Evolutionary conservation across 2,888 invertebrate genomes (phyloP), one percentile per base, ranked within the genome.

Genomic region (Caprella mutica): DNA sequence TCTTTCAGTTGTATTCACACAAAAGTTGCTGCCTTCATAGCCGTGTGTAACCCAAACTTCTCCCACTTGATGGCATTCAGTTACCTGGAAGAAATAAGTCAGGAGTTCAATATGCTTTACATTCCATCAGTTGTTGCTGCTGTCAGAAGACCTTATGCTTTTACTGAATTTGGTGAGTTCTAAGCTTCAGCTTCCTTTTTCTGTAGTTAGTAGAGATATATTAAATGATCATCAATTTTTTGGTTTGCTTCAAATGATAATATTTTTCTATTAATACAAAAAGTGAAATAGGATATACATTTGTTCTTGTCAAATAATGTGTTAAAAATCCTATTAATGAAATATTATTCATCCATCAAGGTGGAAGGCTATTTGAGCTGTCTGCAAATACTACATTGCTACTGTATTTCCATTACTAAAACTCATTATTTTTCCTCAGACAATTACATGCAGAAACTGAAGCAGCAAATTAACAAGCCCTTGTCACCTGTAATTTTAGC

Each of bases 111-210:
- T 29, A 66, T 68, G 19, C 68, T 67, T 30, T 75, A 73, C 68
- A 71, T 72, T 40, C 66, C 68, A 35, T 65, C 66, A 8, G 69
- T 69, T 60, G 68, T 75, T 9, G 68, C 68, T 51, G 66, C 68
- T 48, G 71, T 70, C 17, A 68, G 70, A 43, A 67, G 76, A 54
- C 75, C 75, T 1, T 76, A 75, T 66, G 69, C 71, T 42, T 72
- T 74, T 58, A 74, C 75, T 56, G 72, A 74, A 61, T 75, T 75
- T 69, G 75, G 75, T 75, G 68, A 67, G 70, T 66, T 14, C 43
- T 38, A 5, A 24, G 33, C 24, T 35, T 17, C 17, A 33, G n/a
- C n/a, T 9, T 19, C 14, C 19, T 50, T 5, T 38, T 51, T 24
- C 5, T 38, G 8, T 24, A 38, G 38, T 19, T 29, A 5, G 17